A percentile compares a stretch with the other conserved stretches of the same genome.
These are phyloP conservation scores for Cryptus armator DNA, from an alignment of 2,888 invertebrate species.

Conservation along the genomic window DNA sequence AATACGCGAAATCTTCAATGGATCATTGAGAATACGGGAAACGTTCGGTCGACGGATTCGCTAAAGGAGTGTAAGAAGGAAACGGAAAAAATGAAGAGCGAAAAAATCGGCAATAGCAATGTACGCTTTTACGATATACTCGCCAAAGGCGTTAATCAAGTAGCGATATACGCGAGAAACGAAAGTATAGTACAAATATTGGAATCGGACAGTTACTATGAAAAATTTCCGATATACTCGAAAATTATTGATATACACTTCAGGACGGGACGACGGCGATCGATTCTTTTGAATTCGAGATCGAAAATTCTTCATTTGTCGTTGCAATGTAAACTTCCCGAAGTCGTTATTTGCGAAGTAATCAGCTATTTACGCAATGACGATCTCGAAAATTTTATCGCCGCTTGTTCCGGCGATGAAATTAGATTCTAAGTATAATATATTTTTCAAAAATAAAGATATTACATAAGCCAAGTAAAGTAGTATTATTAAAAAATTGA, in stretches of 20 bases:
- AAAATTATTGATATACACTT: slow-evolving; percentile 24
- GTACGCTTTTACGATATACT: slow-evolving; percentile 1
- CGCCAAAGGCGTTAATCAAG: background rate
- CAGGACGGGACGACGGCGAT: background rate
- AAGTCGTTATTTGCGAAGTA: slow-evolving; percentile 2
- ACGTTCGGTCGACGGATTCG: background rate
- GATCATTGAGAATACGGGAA: background rate
- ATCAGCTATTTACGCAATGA: slow-evolving; percentile 11
- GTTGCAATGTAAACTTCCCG: background rate
- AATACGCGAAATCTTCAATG: background rate
- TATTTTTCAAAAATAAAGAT: no score
- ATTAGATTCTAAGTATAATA: no score
- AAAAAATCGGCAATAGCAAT: slow-evolving; percentile 16
- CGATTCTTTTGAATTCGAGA: background rate
- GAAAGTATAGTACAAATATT: background rate
- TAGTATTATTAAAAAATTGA: no score
- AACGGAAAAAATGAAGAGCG: background rate
- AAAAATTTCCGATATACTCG: slow-evolving; percentile 11
- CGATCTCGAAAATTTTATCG: slow-evolving; percentile 23
- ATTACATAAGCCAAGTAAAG: no score
- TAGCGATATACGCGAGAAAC: slow-evolving; percentile 16
- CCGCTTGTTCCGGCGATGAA: background rate
- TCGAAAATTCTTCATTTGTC: background rate
- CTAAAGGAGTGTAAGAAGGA: background rate
- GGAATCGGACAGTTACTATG: background rate